Base-by-base conservation (phyloP, 2,888 invertebrate genomes). In the Heliconius aoede region DNA sequence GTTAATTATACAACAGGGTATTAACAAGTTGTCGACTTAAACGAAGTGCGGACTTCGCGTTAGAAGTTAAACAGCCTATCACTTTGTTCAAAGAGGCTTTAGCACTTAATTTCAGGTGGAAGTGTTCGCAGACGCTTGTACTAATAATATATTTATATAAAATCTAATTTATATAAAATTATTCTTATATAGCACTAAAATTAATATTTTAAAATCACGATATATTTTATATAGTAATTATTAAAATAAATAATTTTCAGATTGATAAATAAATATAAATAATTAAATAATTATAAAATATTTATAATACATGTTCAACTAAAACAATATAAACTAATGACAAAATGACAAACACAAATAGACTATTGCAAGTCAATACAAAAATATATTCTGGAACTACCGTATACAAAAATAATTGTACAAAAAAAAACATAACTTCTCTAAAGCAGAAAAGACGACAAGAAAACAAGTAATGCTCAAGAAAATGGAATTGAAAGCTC, bases 11-110 rank as follows among this genome's bases (percentile, higher is more conserved):
- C 80, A 80, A 76, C 75, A 79, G 78, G 80, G 79, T 79, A 81
- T 83, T 82, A 82, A 81, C 75, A 81, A 81, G 80, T 73, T 72
- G 69, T 67, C 73, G 60, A 46, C 74, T 79, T 51, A 77, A 79
- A 78, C 77, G 78, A 72, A 72, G 74, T 58, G 76, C 68, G 77
- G 80, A 80, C 76, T 82, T 82, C 84, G 79, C 80, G 81, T 86
- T 85, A 74, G 80, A 84, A 87, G 86, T 88, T 87, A 88, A 90
- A 86, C 87, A 86, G 87, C 87, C 87, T 89, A 87, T 89, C 89
- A 84, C 87, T 85, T 88, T 86, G 85, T 84, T 82, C 83, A 83
- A 85, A 84, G 81, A 80, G 88, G 89, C 88, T 90, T 90, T 89
- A 85, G 82, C 83, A 86, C 87, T 87, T 89, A 86, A 89, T 89